Conservation (phyloP, 2,888 invertebrate genomes). For the Ferrisia virgata region DNA sequence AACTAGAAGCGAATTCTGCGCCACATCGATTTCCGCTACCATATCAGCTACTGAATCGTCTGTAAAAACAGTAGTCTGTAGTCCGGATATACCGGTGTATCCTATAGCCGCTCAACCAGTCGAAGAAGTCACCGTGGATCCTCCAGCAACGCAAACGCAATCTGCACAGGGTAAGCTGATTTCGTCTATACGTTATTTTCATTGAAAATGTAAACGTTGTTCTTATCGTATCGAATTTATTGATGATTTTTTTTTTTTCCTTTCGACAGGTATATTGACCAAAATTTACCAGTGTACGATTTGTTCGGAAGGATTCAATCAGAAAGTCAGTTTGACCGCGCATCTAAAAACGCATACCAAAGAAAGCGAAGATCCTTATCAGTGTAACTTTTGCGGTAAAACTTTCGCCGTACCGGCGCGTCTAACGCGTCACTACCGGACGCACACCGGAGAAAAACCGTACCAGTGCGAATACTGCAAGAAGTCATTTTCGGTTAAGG, state of each 20-base stretch:
- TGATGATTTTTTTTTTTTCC: background rate
- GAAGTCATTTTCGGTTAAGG: constrained; percentile 89
- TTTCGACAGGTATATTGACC: constrained; percentile 30
- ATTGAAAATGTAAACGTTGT: no score
- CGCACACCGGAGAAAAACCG: constrained; percentile 86
- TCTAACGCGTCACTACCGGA: constrained; percentile 78
- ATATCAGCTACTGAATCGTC: constrained; percentile 50
- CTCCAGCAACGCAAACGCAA: constrained; percentile 47
- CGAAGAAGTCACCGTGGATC: constrained; percentile 49
- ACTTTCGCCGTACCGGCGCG: constrained; percentile 88
- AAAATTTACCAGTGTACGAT: constrained; percentile 58
- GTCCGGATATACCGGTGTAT: constrained; percentile 59
- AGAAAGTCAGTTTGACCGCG: constrained; percentile 72
- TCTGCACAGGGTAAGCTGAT: constrained; percentile 26
- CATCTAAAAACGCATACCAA: constrained; percentile 63
- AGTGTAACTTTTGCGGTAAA: constrained; percentile 85
- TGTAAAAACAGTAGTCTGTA: constrained; percentile 61
- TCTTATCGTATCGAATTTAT: background rate
- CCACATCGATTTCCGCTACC: background rate
- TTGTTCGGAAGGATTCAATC: constrained; percentile 71
- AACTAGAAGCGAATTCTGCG: constrained; percentile 49
- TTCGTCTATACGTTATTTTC: background rate
- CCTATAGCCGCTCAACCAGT: constrained; percentile 50
- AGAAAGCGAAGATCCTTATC: constrained; percentile 69
- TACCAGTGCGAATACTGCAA: constrained; percentile 89